Evolutionary conservation across 2,797 vertebrate species (phyloP), one percentile per base, ranked within the genome.

Genomic region (Natrix natrix): DNA sequence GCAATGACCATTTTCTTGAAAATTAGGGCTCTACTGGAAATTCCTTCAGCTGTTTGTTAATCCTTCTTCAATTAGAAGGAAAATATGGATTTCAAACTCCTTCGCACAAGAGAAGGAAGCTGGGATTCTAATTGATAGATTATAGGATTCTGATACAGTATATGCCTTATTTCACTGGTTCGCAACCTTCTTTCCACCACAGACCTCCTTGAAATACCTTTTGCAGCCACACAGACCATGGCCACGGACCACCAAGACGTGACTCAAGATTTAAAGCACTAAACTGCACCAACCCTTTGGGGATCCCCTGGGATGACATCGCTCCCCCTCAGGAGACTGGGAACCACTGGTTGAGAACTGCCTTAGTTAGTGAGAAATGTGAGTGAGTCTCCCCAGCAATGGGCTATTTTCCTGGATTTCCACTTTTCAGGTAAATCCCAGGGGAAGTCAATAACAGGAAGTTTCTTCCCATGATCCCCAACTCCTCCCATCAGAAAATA

Each of bases 281-380:
- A 69, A 32, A 32, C 13, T 69, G 13, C n/a, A 69, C 13, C 63
- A 69, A 32, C 28, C 13, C 63, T 32, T 32, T 32, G 13, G 0
- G 5, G 63, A 69, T 32, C 63, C 63, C 63, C 12, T 66, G 13
- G 16, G n/a, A 69, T 0, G 13, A 32, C 66, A 69, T 32, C 1
- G 1, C 61, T 2, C 5, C 14, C 14, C 66, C n/a, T n/a, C n/a
- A 17, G 14, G 7, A 14, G 14, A 2, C n/a, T 3, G 1, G 5
- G 2, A 14, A 32, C n/a, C n/a, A 69, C n/a, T 17, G 66, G n/a
- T 28, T 28, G 10, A 28, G 26, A 63, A 28, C 14, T 32, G 66
- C 66, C 32, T 28, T 63, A 28, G 24, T 43, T 37, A 10, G 37
- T 78, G 74, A 43, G 22, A 43, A 43, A 83, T 24, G 20, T 83